Evolutionary conservation across 2,113 vertebrate species (phyloP).

Genomic region (Stegastes partitus): DNA sequence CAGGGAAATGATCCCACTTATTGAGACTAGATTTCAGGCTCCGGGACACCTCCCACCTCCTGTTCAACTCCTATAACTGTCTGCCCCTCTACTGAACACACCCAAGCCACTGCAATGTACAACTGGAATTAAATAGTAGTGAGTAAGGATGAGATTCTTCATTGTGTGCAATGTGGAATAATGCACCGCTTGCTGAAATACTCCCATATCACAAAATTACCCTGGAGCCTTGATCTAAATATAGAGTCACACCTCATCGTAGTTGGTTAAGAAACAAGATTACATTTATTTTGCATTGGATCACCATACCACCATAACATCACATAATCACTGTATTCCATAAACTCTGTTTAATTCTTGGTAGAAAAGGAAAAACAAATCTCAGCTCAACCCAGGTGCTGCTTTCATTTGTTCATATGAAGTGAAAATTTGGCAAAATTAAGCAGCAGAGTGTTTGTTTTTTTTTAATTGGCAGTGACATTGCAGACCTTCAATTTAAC

Average conservation of each 20-base stretch:
- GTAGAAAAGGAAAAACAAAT: too few species aligned
- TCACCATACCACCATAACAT: neutral
- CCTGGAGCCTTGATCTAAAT: too few species aligned
- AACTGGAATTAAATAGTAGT: neutral
- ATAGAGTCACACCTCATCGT: too few species aligned
- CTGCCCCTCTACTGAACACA: neutral
- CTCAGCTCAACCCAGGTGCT: too few species aligned
- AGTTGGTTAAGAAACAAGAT: too few species aligned
- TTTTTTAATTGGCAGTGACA: too few species aligned
- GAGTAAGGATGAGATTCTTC: neutral
- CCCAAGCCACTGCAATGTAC: neutral
- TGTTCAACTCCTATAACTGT: neutral
- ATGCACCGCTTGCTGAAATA: neutral
- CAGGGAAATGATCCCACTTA: constrained; percentile 50
- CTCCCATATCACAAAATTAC: neutral
- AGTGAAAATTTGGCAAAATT: neutral
- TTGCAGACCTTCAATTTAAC: too few species aligned
- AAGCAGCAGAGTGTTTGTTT: neutral
- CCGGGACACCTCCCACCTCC: constrained; percentile 21
- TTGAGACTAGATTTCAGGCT: constrained; percentile 44
- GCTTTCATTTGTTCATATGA: too few species aligned
- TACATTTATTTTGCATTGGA: too few species aligned
- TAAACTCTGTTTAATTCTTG: neutral
- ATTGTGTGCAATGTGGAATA: neutral
- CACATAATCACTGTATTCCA: neutral